Evolutionary conservation across 2,113 vertebrate species (phyloP), one percentile per base, ranked within the genome.

Genomic region (Phaetusa simplex): DNA sequence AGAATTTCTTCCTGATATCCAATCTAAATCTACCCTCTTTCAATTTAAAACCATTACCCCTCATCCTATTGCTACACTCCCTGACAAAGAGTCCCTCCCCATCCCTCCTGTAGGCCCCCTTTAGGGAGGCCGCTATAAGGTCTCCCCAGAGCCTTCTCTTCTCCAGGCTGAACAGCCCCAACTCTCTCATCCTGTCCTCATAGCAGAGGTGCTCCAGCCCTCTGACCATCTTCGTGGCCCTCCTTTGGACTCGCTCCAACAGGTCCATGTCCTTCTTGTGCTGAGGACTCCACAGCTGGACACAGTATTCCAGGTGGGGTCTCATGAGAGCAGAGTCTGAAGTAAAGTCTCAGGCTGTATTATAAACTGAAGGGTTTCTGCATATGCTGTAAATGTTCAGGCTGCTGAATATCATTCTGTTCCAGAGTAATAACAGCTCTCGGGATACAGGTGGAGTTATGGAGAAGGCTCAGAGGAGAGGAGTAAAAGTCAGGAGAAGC

Each of bases 361-460:
- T 78, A 2, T 59, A 34, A 52, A 40, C 20, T 26, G 30, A 34
- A 24, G 65, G 32, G 49, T 66, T 49, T 66, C 47, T 65, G 9
- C 12, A 34, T 20, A 22, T 1, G 4, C 16, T 27, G 30, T 40
- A 52, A 29, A 11, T 20, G 40, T 52, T 4, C 8, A 79, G 22
- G 38, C 47, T 78, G n/a, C 15, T 50, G 50, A 50, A 32, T 69
- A 29, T 61, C 53, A 40, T 24, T 64, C 8, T 66, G 9, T 82
- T 90, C 43, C 59, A 32, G 50, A 77, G 59, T 12, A 73, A 5
- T 12, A 36, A 32, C 0, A 0, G 26, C 38, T 43, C 20, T 72
- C 0, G 0, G 58, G 20, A 18, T 72, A 36, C 30, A 29, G 0
- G 0, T 29, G 29, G 45, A 67, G 29, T 52, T 67, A 7, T 14